Base-by-base conservation (phyloP, 2,113 vertebrate genomes). In the Solenodon paradoxus region DNA sequence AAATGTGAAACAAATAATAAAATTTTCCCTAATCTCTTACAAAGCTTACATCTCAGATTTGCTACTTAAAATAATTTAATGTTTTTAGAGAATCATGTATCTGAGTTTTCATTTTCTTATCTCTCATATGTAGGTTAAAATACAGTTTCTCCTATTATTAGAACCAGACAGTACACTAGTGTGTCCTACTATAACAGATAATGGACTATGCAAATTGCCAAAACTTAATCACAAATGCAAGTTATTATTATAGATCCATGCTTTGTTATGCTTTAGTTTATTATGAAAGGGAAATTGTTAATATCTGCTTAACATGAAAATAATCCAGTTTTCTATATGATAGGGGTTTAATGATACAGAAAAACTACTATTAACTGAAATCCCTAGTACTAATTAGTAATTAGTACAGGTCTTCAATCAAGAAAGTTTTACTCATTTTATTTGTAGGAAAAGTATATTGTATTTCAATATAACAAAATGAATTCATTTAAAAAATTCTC, bases 51-150 rank as follows among this genome's bases (percentile, higher is more conserved):
- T 82, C 74, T 92, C 42, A 81, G 16, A 72, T 80, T 80, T 93
- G 38, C 24, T 17, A 71, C 5, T 40, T 64, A 83, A 49, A n/a
- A n/a, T n/a, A n/a, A n/a, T n/a, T 45, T 38, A 42, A 2, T 42
- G 71, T n/a, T 96, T 84, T 88, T 40, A 53, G n/a, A 89, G 72
- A 88, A 86, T 86, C 9, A 68, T 75, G 68, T 91, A n/a, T 71
- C 59, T 77, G 72, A 69, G 57, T 85, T 82, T 85, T 90, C 20
- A 59, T 96, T 78, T 96, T 66, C 63, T 95, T 57, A 79, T 88
- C 38, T 85, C 53, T 71, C 88, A 80, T 51, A 77, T 55, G 22
- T 49, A 24, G 59, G 38, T 80, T 92, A 90, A 94, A 96, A 87
- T 7, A 15, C 35, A 80, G 6, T 87, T 90, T 91, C 63, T 77